phyloP scores from a whole-genome alignment of 2,113 vertebrate species.

The Zapornia atra region DNA sequence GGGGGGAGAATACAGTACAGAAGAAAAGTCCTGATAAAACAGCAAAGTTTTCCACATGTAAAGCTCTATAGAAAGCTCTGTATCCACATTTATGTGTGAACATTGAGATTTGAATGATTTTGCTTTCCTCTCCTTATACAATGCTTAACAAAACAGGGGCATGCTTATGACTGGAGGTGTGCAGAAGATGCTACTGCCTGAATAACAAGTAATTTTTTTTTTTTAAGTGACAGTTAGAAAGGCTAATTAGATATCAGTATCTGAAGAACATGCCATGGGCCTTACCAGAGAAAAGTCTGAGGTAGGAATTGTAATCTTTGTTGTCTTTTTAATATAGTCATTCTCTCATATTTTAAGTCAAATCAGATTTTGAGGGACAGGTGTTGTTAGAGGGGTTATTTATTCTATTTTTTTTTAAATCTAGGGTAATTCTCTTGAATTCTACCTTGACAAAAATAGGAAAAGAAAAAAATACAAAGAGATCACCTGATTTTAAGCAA shows the following conservation, averaged over 20 bases:
- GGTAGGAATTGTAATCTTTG: neutral
- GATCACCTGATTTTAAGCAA: neutral
- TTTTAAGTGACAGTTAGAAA: neutral
- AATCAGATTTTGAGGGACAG: neutral
- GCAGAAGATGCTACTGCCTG: neutral
- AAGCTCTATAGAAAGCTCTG: neutral
- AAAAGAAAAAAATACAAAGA: neutral
- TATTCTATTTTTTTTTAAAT: neutral
- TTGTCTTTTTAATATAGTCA: neutral
- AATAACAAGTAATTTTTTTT: neutral
- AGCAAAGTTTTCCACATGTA: neutral
- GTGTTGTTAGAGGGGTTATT: neutral
- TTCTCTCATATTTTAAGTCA: neutral
- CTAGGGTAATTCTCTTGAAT: neutral
- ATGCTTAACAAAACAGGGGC: neutral
- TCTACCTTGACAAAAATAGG: neutral
- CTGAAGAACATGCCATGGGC: neutral
- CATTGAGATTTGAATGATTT: neutral
- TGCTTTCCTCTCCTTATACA: neutral
- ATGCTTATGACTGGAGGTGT: neutral
- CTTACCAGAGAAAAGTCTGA: neutral
- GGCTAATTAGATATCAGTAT: neutral
- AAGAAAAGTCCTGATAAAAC: neutral
- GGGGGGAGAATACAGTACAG: constrained; percentile 28
- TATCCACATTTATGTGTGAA: neutral